phyloP scores from a whole-genome alignment of 2,888 invertebrate genomes.

The Dicyrtomina minuta region DNA sequence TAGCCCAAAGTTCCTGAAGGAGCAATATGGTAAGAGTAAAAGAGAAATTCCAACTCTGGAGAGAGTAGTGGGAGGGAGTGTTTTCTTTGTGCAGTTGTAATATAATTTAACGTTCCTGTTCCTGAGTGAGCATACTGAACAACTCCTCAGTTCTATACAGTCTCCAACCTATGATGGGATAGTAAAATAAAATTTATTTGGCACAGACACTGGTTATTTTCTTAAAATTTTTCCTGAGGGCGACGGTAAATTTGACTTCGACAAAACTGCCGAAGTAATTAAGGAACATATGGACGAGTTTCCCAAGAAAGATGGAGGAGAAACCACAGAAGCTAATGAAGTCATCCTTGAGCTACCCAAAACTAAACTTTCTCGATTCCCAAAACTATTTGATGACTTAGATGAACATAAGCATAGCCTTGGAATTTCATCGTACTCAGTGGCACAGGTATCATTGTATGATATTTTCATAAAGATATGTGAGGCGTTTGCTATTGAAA shows the following conservation, averaged over 20 bases:
- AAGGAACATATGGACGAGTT: conserved; percentile 26
- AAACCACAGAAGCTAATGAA: conserved; percentile 31
- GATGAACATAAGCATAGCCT: conserved; percentile 34
- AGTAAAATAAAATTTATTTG: neutral
- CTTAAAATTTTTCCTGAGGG: conserved; percentile 30
- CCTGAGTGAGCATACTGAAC: too few species aligned
- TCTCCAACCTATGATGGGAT: too few species aligned
- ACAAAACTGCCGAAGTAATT: neutral
- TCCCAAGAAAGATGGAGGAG: neutral
- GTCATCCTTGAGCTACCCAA: conserved; percentile 39
- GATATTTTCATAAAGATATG: conserved; percentile 50
- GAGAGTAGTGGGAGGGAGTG: neutral
- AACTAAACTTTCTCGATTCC: conserved; percentile 24
- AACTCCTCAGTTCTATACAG: too few species aligned
- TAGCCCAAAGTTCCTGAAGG: conserved; percentile 35
- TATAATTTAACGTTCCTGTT: too few species aligned
- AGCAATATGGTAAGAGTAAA: conserved; percentile 37
- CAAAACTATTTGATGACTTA: conserved; percentile 43
- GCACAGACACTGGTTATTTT: conserved; percentile 42
- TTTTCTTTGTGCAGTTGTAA: neutral
- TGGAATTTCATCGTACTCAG: conserved; percentile 36
- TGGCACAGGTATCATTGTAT: conserved; percentile 37
- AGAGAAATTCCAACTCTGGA: neutral
- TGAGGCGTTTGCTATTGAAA: conserved; percentile 37
- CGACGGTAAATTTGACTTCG: neutral